These are phyloP conservation scores for Gymnocypris eckloni DNA, from an alignment of 2,797 vertebrate genomes.

Conservation along the genomic window DNA sequence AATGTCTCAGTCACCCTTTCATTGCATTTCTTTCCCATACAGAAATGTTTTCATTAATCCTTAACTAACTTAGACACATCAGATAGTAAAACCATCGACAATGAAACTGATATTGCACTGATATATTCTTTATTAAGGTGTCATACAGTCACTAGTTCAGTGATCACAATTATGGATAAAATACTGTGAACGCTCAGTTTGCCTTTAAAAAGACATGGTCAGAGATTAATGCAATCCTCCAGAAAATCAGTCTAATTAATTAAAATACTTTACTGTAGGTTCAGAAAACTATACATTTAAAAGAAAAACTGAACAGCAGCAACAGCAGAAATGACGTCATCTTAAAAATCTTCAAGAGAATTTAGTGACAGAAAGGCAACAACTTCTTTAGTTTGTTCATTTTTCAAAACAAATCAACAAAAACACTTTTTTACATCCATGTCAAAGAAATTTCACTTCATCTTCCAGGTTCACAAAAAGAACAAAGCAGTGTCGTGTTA, in stretches of 20 bases:
- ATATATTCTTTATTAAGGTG: conserved; percentile 28
- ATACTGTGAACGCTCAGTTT: conserved; percentile 1
- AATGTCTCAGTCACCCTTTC: not conserved
- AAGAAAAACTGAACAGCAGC: not conserved
- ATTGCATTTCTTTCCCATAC: not conserved
- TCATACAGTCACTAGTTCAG: not conserved
- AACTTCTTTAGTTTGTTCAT: not conserved
- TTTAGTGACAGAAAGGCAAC: not conserved
- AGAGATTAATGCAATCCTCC: not conserved
- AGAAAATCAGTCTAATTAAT: not conserved
- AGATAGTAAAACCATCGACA: not conserved
- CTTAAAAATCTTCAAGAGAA: not conserved
- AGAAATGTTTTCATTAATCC: not conserved
- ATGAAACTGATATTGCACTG: not conserved
- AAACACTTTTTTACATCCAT: not conserved
- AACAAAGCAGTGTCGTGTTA: not conserved
- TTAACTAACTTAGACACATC: not conserved
- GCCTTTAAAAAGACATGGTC: conserved; percentile 40
- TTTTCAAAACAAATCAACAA: not conserved
- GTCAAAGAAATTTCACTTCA: not conserved
- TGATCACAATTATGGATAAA: not conserved
- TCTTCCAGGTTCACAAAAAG: not conserved
- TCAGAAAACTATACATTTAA: not conserved
- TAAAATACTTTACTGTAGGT: not conserved
- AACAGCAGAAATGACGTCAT: not conserved